These are phyloP conservation scores for Poeciliopsis prolifica DNA, from an alignment of 2,113 vertebrate genomes.

Conservation along the genomic window DNA sequence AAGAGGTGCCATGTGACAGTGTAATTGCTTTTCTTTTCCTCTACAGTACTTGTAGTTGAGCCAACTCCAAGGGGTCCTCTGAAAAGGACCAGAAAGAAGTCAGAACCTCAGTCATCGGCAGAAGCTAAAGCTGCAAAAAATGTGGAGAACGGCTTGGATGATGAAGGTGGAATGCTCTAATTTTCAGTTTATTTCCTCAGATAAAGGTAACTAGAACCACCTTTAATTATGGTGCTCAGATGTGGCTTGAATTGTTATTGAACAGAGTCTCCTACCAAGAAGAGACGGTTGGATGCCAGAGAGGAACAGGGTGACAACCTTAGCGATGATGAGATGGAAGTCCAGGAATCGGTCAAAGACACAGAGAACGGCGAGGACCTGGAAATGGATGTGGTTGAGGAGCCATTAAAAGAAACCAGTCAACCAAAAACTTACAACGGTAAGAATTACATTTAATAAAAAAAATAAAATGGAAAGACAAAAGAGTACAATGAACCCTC, in stretches of 20 bases:
- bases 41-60: conserved; percentile 21
- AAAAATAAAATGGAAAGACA: background rate
- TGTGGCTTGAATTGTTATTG: background rate
- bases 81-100: conserved; percentile 38
- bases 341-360: conserved; percentile 33
- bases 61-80: conserved; percentile 52
- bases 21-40: background rate
- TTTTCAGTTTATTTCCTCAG: background rate
- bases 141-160: conserved; percentile 27
- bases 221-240: background rate
- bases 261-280: conserved; percentile 58
- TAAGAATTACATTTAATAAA: background rate
- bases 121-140: conserved; percentile 46
- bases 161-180: conserved; percentile 39
- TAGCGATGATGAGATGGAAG: conserved; percentile 52
- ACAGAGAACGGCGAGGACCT: conserved; percentile 22
- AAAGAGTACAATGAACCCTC: background rate
- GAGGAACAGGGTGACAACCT: background rate
- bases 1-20: background rate
- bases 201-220: background rate
- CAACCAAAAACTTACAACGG: conserved; percentile 2
- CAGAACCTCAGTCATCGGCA: background rate
- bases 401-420: background rate
- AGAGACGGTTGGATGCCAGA: conserved; percentile 14
- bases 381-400: conserved; percentile 25